Evolutionary conservation across 2,888 invertebrate genomes (phyloP), one percentile per base, ranked within the genome.

Genomic region (Fragum fragum): DNA sequence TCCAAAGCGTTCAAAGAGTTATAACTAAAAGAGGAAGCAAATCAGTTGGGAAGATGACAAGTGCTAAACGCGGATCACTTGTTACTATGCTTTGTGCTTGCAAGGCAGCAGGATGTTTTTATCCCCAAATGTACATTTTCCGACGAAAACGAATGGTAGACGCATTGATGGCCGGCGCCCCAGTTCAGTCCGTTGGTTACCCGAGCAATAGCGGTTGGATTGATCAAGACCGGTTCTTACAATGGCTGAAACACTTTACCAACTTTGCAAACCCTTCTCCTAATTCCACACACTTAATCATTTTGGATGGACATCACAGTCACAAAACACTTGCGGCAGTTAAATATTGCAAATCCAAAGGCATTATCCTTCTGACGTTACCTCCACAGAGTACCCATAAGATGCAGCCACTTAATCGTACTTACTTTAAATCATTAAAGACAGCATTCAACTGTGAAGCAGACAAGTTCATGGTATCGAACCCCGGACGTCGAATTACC

Each of bases 171-270:
- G 26, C 28, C 26, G 59, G 23, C n/a, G 59, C 59, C 28, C 59
- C 28, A 28, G n/a, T 21, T 28, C 59, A 59, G 28, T 59, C 23
- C 14, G 81, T 6, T 88, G 92, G 89, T 59, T 85, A 83, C 28
- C 89, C 89, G 71, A 88, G 88, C 87, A 84, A 89, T 47, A 87
- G 82, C 83, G 91, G 92, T 11, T 94, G 92, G 92, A 92, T 90
- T 74, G 81, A 87, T 29, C 39, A 53, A 18, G 83, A 85, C 11
- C 52, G 86, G 9, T 90, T 90, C 63, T 6, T 85, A 18, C 79
- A 88, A 42, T 93, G 93, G n/a, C n/a, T n/a, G n/a, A n/a, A 89
- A 63, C 93, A 95, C 88, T 95, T 95, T 87, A 77, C 94, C 21
- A 69, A 85, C 21, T 73, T 81, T 63, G 75, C 85, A 42, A 90